These are phyloP conservation scores for Drosophila koepferae DNA, from an alignment of 2,888 invertebrate species.

Conservation along the genomic window DNA sequence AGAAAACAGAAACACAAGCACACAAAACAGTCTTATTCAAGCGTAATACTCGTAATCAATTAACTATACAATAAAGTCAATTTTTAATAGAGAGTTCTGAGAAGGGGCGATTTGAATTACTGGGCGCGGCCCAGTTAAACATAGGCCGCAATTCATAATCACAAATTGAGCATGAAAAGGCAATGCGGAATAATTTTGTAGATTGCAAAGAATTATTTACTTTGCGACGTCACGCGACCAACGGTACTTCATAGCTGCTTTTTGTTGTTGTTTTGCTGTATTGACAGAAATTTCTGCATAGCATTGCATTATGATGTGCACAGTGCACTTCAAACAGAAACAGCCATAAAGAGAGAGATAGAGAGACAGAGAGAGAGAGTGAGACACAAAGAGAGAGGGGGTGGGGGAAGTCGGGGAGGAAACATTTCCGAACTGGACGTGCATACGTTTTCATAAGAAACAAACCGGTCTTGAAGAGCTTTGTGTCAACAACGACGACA, in stretches of 20 bases:
- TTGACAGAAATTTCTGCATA: conserved; percentile 29
- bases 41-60: conserved; percentile 43
- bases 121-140: conserved; percentile 21
- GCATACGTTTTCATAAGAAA: conserved; percentile 44
- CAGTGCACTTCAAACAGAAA: conserved; percentile 8
- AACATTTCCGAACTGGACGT: conserved; percentile 41
- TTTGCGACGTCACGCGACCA: conserved; percentile 66
- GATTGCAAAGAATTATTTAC: conserved; percentile 47
- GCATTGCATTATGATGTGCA: conserved; percentile 24
- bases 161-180: conserved; percentile 52
- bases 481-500: conserved; percentile 32
- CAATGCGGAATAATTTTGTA: conserved; percentile 46
- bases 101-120: neutral
- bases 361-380: neutral
- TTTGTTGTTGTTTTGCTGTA: conserved; percentile 14
- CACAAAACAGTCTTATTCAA: conserved; percentile 21
- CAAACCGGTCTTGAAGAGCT: conserved; percentile 51
- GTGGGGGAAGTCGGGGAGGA: neutral
- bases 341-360: neutral
- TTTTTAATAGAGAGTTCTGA: conserved; percentile 4
- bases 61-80: conserved; percentile 45
- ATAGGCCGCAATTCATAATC: conserved; percentile 56
- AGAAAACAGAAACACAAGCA: conserved; percentile 14
- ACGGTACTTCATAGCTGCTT: conserved; percentile 42
- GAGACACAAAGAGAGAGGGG: neutral